Evolutionary conservation across 2,888 invertebrate genomes (phyloP), one percentile per base, ranked within the genome.

Genomic region (Drosophila pseudotakahashii): DNA sequence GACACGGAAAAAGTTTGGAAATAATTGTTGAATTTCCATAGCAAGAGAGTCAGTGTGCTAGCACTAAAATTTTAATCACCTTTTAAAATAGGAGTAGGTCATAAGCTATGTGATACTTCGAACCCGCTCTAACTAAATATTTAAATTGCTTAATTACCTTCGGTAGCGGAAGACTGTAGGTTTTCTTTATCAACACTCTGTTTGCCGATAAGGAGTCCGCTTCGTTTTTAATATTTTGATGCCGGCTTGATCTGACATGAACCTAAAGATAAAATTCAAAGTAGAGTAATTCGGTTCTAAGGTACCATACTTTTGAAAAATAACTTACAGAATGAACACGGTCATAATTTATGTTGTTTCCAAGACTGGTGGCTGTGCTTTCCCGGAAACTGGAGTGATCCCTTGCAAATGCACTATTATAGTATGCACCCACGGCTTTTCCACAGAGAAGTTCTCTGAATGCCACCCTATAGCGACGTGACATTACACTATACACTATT

Each of bases 401-500:
- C n/a, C 93, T 91, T 63, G 93, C 92, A 76, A 93, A 93, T 51
- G 93, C 93, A 79, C 93, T 93, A 63, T 90, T 91, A 75, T 85
- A 90, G 60, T 92, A 91, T 0, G 89, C 89, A 1, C 91, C 92
- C 34, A 91, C 91, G 44, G 93, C 92, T 10, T 93, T 93, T 77
- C 95, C 95, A 90, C 95, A 95, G 58, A 96, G 93, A 0, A 96
- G 95, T 88, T 95, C 95, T 70, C 94, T 94, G 90, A 97, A 97
- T 0, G 97, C 97, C 16, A 94, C 93, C 16, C 97, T 93, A 92
- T 97, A 97, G 83, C 95, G 95, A 87, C 89, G 91, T 63, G 93
- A 95, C 97, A 97, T 97, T 2, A 97, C 94, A 90, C 97, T 97
- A 91, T 97, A 97, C 0, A 97, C 92, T 75, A 97, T 96, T 0